These are phyloP conservation scores for Pituophis catenifer DNA, from an alignment of 2,113 vertebrate genomes.

Conservation along the genomic window DNA sequence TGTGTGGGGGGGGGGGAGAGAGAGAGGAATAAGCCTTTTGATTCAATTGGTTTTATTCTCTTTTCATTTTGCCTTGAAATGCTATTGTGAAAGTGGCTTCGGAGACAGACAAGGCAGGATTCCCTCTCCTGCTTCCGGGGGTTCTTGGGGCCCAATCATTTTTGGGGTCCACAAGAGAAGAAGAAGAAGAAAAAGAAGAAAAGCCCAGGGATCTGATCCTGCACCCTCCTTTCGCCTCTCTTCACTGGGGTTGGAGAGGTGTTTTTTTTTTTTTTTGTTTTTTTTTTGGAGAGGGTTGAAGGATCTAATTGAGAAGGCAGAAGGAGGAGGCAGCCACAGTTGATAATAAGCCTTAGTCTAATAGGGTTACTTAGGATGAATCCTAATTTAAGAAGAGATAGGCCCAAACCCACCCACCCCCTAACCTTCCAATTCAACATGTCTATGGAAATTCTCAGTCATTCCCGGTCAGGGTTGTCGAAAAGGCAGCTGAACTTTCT, in stretches of 20 bases:
- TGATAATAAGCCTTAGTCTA: neutral
- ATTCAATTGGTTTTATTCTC: neutral
- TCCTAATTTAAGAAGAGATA: neutral
- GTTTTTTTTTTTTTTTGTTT: too few relatives aligned
- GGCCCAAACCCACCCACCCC: neutral
- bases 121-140: neutral
- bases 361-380: neutral
- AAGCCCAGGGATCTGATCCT: neutral
- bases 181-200: neutral
- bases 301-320: neutral
- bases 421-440: too few relatives aligned
- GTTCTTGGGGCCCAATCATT: too few relatives aligned
- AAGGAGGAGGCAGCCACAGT: rapidly evolving
- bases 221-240: neutral
- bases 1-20: neutral
- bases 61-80: neutral
- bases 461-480: too few relatives aligned
- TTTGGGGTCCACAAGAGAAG: neutral
- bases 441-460: too few relatives aligned
- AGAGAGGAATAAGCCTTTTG: neutral
- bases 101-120: neutral
- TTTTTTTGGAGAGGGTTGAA: neutral
- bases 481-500: too few relatives aligned
- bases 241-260: neutral
- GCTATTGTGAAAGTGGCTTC: neutral